phyloP scores from a whole-genome alignment of 2,113 vertebrate species.

The Synchiropus splendidus region DNA sequence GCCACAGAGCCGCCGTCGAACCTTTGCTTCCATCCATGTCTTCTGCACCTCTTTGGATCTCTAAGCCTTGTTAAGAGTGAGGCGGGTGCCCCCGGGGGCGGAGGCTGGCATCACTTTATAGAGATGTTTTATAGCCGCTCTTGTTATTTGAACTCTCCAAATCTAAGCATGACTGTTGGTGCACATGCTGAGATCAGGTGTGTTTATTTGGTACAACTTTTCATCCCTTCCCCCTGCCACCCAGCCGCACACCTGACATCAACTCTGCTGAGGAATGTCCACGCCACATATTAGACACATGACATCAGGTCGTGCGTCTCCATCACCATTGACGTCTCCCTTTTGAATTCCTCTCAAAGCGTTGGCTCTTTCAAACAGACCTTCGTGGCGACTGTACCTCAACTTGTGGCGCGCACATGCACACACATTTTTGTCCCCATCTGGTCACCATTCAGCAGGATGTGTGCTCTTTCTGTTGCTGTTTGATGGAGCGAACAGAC shows the following conservation, averaged over 20 bases:
- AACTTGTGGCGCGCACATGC: slow-evolving; percentile 19
- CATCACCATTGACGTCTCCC: slow-evolving; percentile 26
- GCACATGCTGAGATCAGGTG: slow-evolving; percentile 45
- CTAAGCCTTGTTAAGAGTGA: no score
- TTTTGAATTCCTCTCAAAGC: slow-evolving; percentile 47
- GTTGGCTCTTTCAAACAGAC: slow-evolving; percentile 37
- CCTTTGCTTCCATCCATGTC: no score
- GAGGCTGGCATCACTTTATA: background rate
- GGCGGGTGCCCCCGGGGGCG: background rate
- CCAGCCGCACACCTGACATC: slow-evolving; percentile 56
- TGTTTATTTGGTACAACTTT: slow-evolving; percentile 49
- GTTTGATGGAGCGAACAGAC: slow-evolving; percentile 33
- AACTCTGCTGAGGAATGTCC: slow-evolving; percentile 1
- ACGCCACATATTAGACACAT: slow-evolving; percentile 13
- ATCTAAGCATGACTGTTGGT: slow-evolving; percentile 4
- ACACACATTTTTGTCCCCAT: slow-evolving; percentile 48
- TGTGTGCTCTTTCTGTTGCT: slow-evolving; percentile 39
- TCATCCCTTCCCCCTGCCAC: slow-evolving; percentile 40
- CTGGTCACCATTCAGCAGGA: slow-evolving; percentile 50
- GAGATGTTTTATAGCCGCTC: background rate
- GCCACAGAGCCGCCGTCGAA: no score
- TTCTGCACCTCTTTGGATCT: no score
- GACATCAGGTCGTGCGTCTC: slow-evolving; percentile 7
- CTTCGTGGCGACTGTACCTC: slow-evolving; percentile 19
- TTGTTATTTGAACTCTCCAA: slow-evolving; percentile 2